Percentiles rank a stretch among this genome's conserved stretches.
These are phyloP conservation scores for Anoplopoma fimbria DNA, from an alignment of 2,113 vertebrate genomes.

Conservation along the genomic window DNA sequence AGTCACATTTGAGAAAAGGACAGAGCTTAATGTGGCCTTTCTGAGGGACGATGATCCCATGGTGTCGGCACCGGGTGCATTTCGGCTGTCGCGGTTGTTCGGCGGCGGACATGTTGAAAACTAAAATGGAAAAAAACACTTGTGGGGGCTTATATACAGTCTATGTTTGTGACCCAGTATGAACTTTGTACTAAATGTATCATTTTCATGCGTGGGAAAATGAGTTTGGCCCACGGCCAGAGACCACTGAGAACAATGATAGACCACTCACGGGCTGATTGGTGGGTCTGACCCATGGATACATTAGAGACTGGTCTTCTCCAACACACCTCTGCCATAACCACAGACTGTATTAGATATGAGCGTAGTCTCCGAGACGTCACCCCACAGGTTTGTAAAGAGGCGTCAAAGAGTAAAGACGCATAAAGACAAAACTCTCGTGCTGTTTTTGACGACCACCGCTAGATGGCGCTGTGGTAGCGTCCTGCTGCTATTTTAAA, in stretches of 20 bases:
- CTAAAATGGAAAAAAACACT: neutral
- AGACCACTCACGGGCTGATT: neutral
- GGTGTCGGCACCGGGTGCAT: conserved; percentile 49
- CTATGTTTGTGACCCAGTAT: neutral
- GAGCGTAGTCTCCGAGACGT: too few species aligned
- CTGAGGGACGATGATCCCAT: conserved; percentile 39
- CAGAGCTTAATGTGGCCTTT: conserved; percentile 18
- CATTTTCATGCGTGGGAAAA: conserved; percentile 15
- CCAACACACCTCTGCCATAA: too few species aligned
- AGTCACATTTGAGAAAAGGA: conserved; percentile 19
- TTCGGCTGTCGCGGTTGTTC: neutral
- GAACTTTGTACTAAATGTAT: conserved; percentile 18
- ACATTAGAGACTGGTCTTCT: neutral
- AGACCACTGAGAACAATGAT: neutral
- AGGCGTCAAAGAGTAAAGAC: neutral
- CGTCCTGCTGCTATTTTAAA: too few species aligned
- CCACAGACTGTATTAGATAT: too few species aligned
- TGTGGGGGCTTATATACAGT: neutral
- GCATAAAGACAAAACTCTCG: too few species aligned
- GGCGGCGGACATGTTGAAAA: neutral
- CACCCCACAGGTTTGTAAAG: too few species aligned
- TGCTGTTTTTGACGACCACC: too few species aligned
- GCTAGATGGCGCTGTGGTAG: too few species aligned
- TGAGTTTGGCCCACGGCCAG: neutral
- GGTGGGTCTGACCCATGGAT: neutral